phyloP scores from a whole-genome alignment of 2,113 vertebrate species.

The Grantiella picta region DNA sequence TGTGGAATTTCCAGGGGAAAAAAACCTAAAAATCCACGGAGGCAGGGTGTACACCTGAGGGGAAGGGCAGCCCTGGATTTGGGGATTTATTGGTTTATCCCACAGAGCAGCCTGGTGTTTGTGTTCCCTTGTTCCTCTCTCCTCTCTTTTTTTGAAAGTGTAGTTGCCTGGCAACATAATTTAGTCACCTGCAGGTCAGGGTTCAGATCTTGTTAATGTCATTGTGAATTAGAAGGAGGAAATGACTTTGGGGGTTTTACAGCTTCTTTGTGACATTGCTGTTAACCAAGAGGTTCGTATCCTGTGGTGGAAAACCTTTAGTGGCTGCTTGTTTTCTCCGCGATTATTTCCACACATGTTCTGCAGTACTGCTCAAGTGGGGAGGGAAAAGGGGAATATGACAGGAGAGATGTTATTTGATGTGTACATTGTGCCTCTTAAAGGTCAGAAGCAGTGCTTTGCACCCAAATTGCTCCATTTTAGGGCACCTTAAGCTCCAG shows the following conservation, averaged over 20 bases:
- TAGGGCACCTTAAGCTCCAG: slow-evolving; percentile 22
- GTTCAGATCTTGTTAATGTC: slow-evolving; percentile 68
- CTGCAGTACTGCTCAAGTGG: not conserved
- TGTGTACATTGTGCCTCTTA: not conserved
- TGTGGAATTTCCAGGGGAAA: not conserved
- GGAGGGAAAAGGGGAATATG: not conserved
- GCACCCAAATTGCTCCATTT: slow-evolving; percentile 59
- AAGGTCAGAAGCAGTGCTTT: slow-evolving; percentile 39
- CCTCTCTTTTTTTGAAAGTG: not conserved
- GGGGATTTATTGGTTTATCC: no score
- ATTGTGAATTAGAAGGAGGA: slow-evolving; percentile 67
- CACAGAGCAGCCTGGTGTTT: no score
- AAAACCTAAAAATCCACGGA: not conserved
- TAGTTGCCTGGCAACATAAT: slow-evolving; percentile 67
- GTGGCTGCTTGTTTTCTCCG: not conserved
- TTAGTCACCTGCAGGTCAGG: slow-evolving; percentile 66
- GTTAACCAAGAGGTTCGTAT: not conserved
- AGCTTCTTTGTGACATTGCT: slow-evolving; percentile 50
- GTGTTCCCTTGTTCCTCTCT: not conserved
- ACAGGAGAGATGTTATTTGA: not conserved
- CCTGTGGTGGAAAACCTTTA: not conserved
- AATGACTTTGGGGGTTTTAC: slow-evolving; percentile 48
- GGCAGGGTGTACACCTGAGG: not conserved
- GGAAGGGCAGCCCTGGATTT: not conserved
- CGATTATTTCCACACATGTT: not conserved